These are phyloP conservation scores for Typhlichthys eigenmanni DNA, from an alignment of 2,797 vertebrate species.

Conservation along the genomic window DNA sequence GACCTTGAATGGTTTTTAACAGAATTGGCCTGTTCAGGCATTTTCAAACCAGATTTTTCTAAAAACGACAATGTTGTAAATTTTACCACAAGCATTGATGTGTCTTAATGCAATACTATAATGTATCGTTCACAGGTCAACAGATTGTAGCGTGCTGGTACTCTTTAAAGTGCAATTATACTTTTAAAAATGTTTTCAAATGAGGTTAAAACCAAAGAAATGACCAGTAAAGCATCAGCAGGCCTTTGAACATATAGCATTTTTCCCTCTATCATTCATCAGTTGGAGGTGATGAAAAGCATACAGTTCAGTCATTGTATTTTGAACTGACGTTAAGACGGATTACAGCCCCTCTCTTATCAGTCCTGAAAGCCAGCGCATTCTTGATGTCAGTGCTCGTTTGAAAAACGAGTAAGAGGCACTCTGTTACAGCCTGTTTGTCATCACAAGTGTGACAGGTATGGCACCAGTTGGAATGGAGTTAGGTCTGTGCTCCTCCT, in stretches of 20 bases:
- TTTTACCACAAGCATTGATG: not conserved
- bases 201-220: not conserved
- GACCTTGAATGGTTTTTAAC: too few species aligned
- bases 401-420: slow-evolving; percentile 61
- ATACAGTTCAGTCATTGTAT: slow-evolving; percentile 50
- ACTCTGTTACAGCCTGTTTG: slow-evolving; percentile 56
- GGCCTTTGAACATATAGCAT: slow-evolving; percentile 21
- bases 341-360: slow-evolving; percentile 56
- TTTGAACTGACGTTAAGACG: slow-evolving; percentile 54
- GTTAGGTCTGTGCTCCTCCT: slow-evolving; percentile 34
- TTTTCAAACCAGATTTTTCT: too few species aligned
- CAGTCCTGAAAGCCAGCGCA: slow-evolving; percentile 56
- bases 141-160: too few species aligned
- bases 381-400: slow-evolving; percentile 57
- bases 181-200: not conserved
- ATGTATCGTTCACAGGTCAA: too few species aligned
- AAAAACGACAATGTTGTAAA: too few species aligned
- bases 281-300: slow-evolving; percentile 60
- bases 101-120: too few species aligned
- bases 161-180: too few species aligned
- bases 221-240: slow-evolving; percentile 8
- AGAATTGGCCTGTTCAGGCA: too few species aligned
- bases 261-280: slow-evolving; percentile 30
- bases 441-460: slow-evolving; percentile 61
- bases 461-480: slow-evolving; percentile 39